These are phyloP conservation scores for Piliocolobus tephrosceles DNA, from an alignment of 2,113 vertebrate genomes.

Conservation along the genomic window DNA sequence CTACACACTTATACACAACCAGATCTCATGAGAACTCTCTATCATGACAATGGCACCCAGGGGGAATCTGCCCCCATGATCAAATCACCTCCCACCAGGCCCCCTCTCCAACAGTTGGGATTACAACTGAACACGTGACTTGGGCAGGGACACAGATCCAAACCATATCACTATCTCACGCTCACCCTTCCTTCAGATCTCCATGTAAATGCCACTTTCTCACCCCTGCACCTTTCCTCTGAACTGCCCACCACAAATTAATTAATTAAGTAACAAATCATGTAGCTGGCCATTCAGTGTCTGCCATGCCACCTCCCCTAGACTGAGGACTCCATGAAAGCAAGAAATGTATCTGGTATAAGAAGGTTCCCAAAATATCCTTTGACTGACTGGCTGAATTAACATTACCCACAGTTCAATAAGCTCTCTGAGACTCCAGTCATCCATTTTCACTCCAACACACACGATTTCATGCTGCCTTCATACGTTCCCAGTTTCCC, in stretches of 20 bases:
- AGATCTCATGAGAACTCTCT: too few relatives aligned
- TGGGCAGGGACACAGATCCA: too few relatives aligned
- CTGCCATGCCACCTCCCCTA: neutral
- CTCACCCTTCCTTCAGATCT: neutral
- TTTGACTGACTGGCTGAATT: neutral
- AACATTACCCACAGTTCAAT: neutral
- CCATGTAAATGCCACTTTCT: neutral
- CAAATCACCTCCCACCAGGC: too few relatives aligned
- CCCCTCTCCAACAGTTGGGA: too few relatives aligned
- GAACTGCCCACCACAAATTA: neutral
- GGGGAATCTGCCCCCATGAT: too few relatives aligned
- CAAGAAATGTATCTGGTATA: neutral
- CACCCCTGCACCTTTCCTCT: neutral
- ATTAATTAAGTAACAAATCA: neutral
- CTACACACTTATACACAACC: too few relatives aligned
- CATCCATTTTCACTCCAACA: neutral
- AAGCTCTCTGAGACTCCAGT: neutral
- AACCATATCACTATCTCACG: too few relatives aligned
- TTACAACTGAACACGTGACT: too few relatives aligned
- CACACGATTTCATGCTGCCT: neutral
- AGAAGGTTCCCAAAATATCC: neutral
- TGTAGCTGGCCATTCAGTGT: neutral
- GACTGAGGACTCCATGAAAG: neutral
- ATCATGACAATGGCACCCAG: too few relatives aligned
- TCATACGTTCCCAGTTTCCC: neutral